A percentile compares a stretch with the other conserved stretches of the same genome.
Evolutionary conservation across 2,888 invertebrate genomes (phyloP).

Genomic region (Dorcus parallelipipedus): DNA sequence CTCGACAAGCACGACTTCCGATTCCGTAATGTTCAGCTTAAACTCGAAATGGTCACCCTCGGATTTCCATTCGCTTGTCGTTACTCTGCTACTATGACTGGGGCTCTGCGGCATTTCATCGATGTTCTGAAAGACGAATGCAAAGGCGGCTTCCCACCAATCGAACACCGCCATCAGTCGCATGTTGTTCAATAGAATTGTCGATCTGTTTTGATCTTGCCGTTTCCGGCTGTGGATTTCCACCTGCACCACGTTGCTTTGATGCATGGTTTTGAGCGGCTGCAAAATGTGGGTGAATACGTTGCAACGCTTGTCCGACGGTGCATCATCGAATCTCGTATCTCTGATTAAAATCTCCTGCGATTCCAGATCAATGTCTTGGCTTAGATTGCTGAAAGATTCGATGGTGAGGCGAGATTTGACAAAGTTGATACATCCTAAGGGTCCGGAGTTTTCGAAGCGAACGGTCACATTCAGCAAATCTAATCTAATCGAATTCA

Average conservation of each 20-base stretch:
- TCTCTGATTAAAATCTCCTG: constrained; percentile 83
- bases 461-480: constrained; percentile 82
- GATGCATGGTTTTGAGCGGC: constrained; percentile 50
- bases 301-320: constrained; percentile 72
- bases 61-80: constrained; percentile 23
- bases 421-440: constrained; percentile 89
- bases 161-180: constrained; percentile 89
- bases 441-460: constrained; percentile 56
- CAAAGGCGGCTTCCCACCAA: constrained; percentile 84
- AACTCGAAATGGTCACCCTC: constrained; percentile 64
- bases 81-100: constrained; percentile 17
- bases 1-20: constrained; percentile 92
- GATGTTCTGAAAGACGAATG: constrained; percentile 64
- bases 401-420: constrained; percentile 84
- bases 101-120: constrained; percentile 30
- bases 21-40: constrained; percentile 91
- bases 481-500: constrained; percentile 76
- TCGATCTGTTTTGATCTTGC: constrained; percentile 70
- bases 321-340: constrained; percentile 64
- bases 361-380: constrained; percentile 90
- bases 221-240: constrained; percentile 57
- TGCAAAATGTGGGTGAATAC: constrained; percentile 87
- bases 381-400: constrained; percentile 81
- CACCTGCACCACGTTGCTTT: constrained; percentile 41
- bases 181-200: constrained; percentile 91